phyloP scores from a whole-genome alignment of 2,888 invertebrate genomes.

The Isotomurus palustris region DNA sequence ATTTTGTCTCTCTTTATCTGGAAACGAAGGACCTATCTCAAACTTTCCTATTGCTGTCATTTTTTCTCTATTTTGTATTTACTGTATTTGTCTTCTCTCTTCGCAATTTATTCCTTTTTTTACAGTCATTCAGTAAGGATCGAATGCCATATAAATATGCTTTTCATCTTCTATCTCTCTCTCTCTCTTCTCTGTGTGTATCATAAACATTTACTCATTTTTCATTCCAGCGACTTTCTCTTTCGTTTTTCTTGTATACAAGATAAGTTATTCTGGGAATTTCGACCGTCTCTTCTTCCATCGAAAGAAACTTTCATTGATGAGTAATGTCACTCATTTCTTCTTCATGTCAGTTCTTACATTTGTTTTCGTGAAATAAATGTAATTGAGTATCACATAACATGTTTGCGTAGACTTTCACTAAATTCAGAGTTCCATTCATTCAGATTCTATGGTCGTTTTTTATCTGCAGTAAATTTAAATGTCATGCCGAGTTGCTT shows the following conservation, averaged over 20 bases:
- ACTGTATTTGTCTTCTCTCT: slow-evolving; percentile 41
- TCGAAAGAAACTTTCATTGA: no score
- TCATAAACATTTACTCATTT: background rate
- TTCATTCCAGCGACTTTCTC: slow-evolving; percentile 1
- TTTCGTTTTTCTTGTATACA: background rate
- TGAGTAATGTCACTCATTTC: no score
- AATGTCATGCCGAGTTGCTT: no score
- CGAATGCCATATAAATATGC: slow-evolving; percentile 17
- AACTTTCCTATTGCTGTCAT: slow-evolving; percentile 51
- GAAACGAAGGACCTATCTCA: slow-evolving; percentile 53
- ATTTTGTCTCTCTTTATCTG: slow-evolving; percentile 35
- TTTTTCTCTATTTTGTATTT: slow-evolving; percentile 46
- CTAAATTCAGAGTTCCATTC: no score
- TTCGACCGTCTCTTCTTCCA: no score
- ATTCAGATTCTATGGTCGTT: no score
- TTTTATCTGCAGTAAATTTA: no score
- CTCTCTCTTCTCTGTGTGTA: background rate
- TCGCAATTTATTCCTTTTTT: slow-evolving; percentile 23
- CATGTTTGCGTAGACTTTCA: no score
- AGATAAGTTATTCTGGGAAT: background rate
- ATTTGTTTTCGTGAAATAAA: no score
- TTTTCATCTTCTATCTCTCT: slow-evolving; percentile 1
- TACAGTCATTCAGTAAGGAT: no score
- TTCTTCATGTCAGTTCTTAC: no score
- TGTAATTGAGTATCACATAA: no score